Evolutionary conservation across 2,888 invertebrate genomes (phyloP), one percentile per base, ranked within the genome.

Genomic region (Pharmacophagus antenor): DNA sequence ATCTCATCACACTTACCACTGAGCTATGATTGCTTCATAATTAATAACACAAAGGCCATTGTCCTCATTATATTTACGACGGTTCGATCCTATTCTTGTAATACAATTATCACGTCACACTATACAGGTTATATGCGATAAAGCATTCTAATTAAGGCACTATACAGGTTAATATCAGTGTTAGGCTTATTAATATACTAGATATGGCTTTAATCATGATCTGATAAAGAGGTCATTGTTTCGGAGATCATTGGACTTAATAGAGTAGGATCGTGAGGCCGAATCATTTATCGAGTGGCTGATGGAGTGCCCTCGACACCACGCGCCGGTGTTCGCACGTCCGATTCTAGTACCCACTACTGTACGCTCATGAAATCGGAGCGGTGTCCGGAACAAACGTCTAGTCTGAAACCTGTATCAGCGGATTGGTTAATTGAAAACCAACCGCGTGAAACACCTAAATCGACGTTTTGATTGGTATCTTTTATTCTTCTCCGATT

Each of bases 211-310:
- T 62, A 64, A 62, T 61, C 41, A 56, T 60, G 61, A 62, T 61
- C 57, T 68, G 65, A 67, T 69, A 62, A 66, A 69, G 66, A 62
- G 66, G 62, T 63, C 65, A 66, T 70, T 70, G 70, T 70, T 67
- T 61, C 63, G 62, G 64, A 58, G 64, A 66, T 66, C 56, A 66
- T 69, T 62, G 65, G 65, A 42, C 48, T 53, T 65, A 65, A 67
- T 65, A 64, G 67, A 69, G 21, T 67, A 63, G 63, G 63, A 66
- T 65, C 66, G 68, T 66, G 66, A 67, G 65, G 65, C 62, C 62
- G 65, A 69, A 70, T 67, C 67, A 66, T 58, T 60, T 65, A 67
- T 71, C 65, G 67, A 71, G 69, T 67, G 70, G 63, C 61, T 55
- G 62, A 62, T 42, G 53, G 61, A 70, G 70, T 62, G 67, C 64